These are phyloP conservation scores for Sternotherus odoratus DNA, from an alignment of 2,797 vertebrate species.

Conservation along the genomic window DNA sequence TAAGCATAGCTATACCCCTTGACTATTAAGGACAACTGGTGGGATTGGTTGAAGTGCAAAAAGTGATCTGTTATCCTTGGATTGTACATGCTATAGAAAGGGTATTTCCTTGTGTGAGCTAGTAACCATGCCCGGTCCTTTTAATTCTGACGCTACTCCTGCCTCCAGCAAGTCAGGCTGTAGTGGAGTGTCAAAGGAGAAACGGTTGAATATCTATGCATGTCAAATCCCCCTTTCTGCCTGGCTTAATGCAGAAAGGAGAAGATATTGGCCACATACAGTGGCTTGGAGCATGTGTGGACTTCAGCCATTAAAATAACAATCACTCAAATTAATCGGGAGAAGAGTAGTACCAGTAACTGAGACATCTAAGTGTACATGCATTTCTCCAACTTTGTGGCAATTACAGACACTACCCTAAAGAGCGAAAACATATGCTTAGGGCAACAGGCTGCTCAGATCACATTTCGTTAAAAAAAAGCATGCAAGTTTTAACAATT, in stretches of 20 bases:
- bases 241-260: not conserved
- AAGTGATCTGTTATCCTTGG: not conserved
- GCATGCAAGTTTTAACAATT: not conserved
- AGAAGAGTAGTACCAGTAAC: not conserved
- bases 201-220: fast-evolving
- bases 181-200: not conserved
- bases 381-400: not conserved
- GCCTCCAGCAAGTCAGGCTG: not conserved
- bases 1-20: not conserved
- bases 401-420: not conserved
- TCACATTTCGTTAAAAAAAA: not conserved
- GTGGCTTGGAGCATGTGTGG: fast-evolving
- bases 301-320: not conserved
- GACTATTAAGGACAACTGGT: not conserved
- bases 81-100: not conserved
- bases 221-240: not conserved
- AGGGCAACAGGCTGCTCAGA: not conserved
- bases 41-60: not conserved
- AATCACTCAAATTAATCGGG: not conserved
- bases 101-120: not conserved
- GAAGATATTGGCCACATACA: fast-evolving
- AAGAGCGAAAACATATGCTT: not conserved
- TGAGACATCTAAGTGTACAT: not conserved
- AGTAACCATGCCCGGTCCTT: not conserved
- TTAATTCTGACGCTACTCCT: fast-evolving